Percentiles rank a stretch among this genome's conserved stretches.
Evolutionary conservation across 2,888 invertebrate genomes (phyloP).

Genomic region (Drosophila imparisetae): DNA sequence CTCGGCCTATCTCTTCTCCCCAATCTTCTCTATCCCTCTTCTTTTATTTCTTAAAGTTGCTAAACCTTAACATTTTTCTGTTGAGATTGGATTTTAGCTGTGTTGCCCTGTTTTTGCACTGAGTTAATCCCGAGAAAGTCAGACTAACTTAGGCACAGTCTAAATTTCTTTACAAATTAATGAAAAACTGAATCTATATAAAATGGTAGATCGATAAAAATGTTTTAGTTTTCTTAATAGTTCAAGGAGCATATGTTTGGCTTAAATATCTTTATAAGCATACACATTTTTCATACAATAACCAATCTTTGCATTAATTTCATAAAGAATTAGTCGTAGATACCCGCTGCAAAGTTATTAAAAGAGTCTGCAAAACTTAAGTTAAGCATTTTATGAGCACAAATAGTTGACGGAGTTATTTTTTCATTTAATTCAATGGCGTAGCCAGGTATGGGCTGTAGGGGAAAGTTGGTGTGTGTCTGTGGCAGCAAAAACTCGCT

Average conservation of each 20-base stretch:
- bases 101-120: not conserved
- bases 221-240: not conserved
- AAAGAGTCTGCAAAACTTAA: not conserved
- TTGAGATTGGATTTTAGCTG: not conserved
- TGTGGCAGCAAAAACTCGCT: not conserved
- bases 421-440: not conserved
- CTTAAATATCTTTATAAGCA: not conserved
- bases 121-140: not conserved
- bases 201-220: not conserved
- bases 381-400: not conserved
- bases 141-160: not conserved
- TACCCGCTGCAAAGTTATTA: not conserved
- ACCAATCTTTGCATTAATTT: not conserved
- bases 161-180: not conserved
- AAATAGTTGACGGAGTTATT: not conserved
- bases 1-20: no score
- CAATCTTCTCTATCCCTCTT: not conserved
- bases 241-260: not conserved
- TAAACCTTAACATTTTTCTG: not conserved
- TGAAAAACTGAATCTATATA: not conserved
- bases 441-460: no score
- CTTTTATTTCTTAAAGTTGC: not conserved
- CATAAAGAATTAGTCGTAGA: not conserved
- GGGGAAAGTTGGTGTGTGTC: rapidly evolving
- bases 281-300: not conserved